Evolutionary conservation across 2,113 vertebrate species (phyloP).

Genomic region (Ginglymostoma cirratum): DNA sequence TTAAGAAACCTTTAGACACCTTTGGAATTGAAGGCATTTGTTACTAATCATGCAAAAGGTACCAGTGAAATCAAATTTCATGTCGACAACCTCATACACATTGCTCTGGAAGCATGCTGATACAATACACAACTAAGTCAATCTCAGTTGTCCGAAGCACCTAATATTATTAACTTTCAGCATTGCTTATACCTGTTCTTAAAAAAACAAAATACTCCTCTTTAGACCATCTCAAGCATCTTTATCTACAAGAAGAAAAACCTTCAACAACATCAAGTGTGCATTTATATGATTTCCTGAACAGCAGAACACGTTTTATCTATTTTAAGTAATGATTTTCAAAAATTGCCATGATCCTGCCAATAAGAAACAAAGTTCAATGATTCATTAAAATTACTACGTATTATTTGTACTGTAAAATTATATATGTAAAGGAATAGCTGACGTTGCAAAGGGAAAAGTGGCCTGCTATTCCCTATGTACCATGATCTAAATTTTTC

Average conservation of each 20-base stretch:
- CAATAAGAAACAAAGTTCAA: no score
- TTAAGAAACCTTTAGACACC: neutral
- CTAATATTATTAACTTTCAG: neutral
- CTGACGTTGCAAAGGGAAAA: neutral
- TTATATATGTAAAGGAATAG: neutral
- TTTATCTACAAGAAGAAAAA: neutral
- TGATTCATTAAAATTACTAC: no score
- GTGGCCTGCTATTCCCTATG: neutral
- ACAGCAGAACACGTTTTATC: no score
- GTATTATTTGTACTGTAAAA: neutral
- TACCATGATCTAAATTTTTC: neutral
- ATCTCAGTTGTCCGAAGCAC: neutral
- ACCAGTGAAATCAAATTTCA: neutral
- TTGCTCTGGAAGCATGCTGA: neutral
- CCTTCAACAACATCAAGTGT: neutral
- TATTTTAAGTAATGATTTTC: no score
- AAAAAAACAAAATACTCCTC: neutral
- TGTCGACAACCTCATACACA: neutral
- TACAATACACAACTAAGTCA: neutral
- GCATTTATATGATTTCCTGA: neutral
- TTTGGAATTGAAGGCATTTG: neutral
- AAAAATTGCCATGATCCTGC: no score
- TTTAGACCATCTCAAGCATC: neutral
- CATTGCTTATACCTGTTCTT: neutral
- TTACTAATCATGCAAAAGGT: neutral